Evolutionary conservation across 2,888 invertebrate genomes (phyloP).

Genomic region (Scaptomyza cyrtandrae): DNA sequence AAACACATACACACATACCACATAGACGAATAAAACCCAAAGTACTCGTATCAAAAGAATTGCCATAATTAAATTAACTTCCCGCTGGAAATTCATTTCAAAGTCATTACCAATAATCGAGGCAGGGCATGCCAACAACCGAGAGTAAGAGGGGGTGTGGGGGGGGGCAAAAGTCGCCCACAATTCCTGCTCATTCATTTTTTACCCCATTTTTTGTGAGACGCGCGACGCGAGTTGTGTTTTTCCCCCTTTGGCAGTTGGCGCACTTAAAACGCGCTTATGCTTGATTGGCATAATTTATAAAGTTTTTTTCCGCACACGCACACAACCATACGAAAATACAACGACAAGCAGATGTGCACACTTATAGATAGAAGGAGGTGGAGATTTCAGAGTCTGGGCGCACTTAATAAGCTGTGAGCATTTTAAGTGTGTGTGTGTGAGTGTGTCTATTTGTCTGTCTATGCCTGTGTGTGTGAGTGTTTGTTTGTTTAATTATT

Average conservation of each 20-base stretch:
- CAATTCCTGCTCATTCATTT: constrained; percentile 21
- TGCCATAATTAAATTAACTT: constrained; percentile 74
- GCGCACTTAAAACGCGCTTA: constrained; percentile 75
- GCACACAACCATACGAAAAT: constrained; percentile 4
- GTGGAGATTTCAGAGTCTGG: constrained; percentile 25
- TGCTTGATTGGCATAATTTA: constrained; percentile 77
- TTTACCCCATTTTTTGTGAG: constrained; percentile 16
- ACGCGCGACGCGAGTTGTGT: constrained; percentile 6
- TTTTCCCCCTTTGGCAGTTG: constrained; percentile 49
- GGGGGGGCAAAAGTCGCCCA: constrained; percentile 16
- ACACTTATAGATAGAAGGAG: constrained; percentile 34
- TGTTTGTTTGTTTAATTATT: constrained; percentile 57
- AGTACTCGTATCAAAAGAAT: constrained; percentile 56
- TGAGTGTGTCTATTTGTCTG: neutral
- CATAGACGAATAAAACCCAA: constrained; percentile 27
- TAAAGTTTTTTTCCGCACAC: constrained; percentile 56
- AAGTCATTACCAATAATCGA: constrained; percentile 77
- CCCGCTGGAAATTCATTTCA: constrained; percentile 71
- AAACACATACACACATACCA: constrained; percentile 3
- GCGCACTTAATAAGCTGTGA: constrained; percentile 38
- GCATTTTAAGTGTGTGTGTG: constrained; percentile 9
- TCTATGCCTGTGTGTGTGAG: neutral
- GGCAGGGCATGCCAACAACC: constrained; percentile 14
- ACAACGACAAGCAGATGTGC: constrained; percentile 38
- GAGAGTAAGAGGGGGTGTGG: neutral